Evolutionary conservation across 2,797 vertebrate genomes (phyloP).

Genomic region (Neosalanx taihuensis): DNA sequence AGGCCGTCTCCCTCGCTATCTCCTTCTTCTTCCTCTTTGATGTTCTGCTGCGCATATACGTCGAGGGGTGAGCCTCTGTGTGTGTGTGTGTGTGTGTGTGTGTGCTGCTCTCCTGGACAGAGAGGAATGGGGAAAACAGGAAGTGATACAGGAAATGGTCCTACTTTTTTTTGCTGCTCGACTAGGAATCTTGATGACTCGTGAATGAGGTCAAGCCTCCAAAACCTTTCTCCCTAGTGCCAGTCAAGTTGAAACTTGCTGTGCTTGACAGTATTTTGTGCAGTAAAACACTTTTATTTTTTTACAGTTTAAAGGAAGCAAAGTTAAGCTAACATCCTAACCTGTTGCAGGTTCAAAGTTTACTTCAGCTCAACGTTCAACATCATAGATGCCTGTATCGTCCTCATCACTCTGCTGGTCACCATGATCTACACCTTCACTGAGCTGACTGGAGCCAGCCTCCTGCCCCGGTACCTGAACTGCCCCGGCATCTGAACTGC

Average conservation of each 20-base stretch:
- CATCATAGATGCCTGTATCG: slow-evolving; percentile 80
- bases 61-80: slow-evolving; percentile 82
- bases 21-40: slow-evolving; percentile 87
- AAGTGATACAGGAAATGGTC: slow-evolving; percentile 54
- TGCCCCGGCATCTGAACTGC: not conserved
- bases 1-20: slow-evolving; percentile 81
- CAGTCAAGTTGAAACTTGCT: not conserved
- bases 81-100: not conserved
- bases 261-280: too few relatives aligned
- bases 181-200: slow-evolving; percentile 1
- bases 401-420: slow-evolving; percentile 79
- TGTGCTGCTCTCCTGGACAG: not conserved
- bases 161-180: slow-evolving; percentile 2
- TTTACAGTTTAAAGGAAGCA: too few relatives aligned
- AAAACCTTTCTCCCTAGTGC: not conserved
- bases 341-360: slow-evolving; percentile 72
- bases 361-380: slow-evolving; percentile 88
- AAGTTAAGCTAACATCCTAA: too few relatives aligned
- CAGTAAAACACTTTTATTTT: too few relatives aligned
- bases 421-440: slow-evolving; percentile 78
- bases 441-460: slow-evolving; percentile 66
- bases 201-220: not conserved
- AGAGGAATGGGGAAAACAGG: slow-evolving; percentile 33
- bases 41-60: slow-evolving; percentile 83
- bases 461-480: slow-evolving; percentile 81